phyloP scores from a whole-genome alignment of 64 coral and sea anemone species.

The Montipora capricornis region DNA sequence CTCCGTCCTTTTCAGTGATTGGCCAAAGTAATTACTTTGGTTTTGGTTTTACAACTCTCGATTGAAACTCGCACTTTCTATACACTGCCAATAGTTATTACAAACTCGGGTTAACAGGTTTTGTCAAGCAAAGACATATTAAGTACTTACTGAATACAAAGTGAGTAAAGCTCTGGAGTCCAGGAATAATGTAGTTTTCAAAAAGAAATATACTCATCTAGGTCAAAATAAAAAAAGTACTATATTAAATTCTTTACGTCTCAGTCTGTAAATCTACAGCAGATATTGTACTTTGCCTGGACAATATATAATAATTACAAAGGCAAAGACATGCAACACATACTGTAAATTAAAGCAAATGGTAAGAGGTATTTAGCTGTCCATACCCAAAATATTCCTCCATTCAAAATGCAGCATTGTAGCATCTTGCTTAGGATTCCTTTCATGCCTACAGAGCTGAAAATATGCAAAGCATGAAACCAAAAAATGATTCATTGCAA shows the following conservation, averaged over 20 bases:
- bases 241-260: background rate
- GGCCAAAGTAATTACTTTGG: no score
- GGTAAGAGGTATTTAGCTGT: background rate
- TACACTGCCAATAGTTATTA: no score
- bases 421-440: constrained; percentile 91
- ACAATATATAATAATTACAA: no score
- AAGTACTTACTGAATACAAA: constrained; percentile 87
- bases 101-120: no score
- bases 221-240: background rate
- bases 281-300: no score
- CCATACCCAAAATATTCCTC: constrained; percentile 98
- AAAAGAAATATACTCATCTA: constrained; percentile 98
- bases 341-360: no score
- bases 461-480: background rate
- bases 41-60: no score
- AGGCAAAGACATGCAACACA: no score
- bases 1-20: no score
- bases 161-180: constrained; percentile 75
- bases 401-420: constrained; percentile 94
- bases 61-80: no score
- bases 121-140: background rate
- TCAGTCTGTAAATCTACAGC: no score
- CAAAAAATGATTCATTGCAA: background rate
- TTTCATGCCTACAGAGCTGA: constrained; percentile 27
- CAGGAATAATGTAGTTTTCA: constrained; percentile 92